phyloP scores from a whole-genome alignment of 2,113 vertebrate species.

The Glaucomys volans region DNA sequence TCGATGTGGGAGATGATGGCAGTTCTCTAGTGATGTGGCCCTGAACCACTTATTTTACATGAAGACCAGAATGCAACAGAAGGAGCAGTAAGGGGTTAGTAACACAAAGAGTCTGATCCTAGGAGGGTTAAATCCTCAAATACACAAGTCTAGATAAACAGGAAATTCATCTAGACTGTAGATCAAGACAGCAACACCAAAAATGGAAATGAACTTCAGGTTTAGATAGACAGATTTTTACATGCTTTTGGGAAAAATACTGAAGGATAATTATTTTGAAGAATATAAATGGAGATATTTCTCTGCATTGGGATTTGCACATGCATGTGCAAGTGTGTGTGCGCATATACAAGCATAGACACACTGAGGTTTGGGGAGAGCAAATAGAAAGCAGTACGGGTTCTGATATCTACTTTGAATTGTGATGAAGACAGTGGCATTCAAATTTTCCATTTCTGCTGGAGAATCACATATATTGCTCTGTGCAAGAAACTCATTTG shows the following conservation, averaged over 20 bases:
- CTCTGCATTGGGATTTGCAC: neutral
- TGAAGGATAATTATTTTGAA: neutral
- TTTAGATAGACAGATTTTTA: neutral
- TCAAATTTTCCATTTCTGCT: slow-evolving; percentile 52
- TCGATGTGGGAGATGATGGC: neutral
- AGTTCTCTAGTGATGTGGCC: neutral
- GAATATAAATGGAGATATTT: neutral
- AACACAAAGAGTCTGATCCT: neutral
- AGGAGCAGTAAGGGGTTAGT: neutral
- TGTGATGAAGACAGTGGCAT: neutral
- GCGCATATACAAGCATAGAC: neutral
- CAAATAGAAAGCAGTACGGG: neutral
- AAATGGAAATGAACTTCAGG: neutral
- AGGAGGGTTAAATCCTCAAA: neutral
- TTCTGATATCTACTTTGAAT: neutral
- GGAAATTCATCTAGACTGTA: neutral
- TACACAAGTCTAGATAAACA: neutral
- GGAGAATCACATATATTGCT: neutral
- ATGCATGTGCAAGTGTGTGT: neutral
- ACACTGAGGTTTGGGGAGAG: neutral
- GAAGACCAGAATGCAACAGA: neutral
- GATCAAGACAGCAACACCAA: neutral
- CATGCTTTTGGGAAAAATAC: neutral
- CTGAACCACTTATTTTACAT: neutral
- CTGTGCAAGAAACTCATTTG: slow-evolving; percentile 57